Evolutionary conservation across 2,888 invertebrate species (phyloP).

Genomic region (Melikaiella ostensackeni): DNA sequence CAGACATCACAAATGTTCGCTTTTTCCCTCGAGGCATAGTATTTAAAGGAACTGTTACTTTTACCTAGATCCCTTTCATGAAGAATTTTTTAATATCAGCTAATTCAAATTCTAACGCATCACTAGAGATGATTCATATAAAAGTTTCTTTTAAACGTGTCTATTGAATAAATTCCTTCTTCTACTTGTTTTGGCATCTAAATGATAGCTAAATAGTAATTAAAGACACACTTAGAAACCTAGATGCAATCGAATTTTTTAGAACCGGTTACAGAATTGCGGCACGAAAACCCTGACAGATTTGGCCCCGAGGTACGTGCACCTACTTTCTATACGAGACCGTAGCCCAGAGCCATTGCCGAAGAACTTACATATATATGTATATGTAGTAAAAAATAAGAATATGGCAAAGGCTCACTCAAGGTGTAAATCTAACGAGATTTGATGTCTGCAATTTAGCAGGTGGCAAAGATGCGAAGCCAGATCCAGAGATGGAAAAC

Average conservation of each 20-base stretch:
- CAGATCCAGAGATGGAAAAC: constrained; percentile 11
- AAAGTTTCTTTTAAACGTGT: not conserved
- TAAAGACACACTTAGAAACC: not conserved
- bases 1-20: constrained; percentile 1
- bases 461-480: not conserved
- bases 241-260: constrained; percentile 11
- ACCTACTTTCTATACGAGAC: constrained; percentile 63
- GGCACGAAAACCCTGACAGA: constrained; percentile 50
- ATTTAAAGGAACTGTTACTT: constrained; percentile 12
- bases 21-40: not conserved
- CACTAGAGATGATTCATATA: not conserved
- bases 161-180: not conserved
- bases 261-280: constrained; percentile 19
- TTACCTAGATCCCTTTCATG: constrained; percentile 6
- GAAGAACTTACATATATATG: constrained; percentile 4
- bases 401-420: not conserved
- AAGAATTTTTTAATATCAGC: not conserved
- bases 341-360: constrained; percentile 31
- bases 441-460: not conserved
- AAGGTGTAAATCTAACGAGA: not conserved
- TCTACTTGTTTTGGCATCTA: not conserved
- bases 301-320: constrained; percentile 54
- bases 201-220: not conserved
- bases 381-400: not conserved
- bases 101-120: not conserved